These are phyloP conservation scores for Pongo pygmaeus DNA, from an alignment of 2,113 vertebrate species.

Conservation along the genomic window DNA sequence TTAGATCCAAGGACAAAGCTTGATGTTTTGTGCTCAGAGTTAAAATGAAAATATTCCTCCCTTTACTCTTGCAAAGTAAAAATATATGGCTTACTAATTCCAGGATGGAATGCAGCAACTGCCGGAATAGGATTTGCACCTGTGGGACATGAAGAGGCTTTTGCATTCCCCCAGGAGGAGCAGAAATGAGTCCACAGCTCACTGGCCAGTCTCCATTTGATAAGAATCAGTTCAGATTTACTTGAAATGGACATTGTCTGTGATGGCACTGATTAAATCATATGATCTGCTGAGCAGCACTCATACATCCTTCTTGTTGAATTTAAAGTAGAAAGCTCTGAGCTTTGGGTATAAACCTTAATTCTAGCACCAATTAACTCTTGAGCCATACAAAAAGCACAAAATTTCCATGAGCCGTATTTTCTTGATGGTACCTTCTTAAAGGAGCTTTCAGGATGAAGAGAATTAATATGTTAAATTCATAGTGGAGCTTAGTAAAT, in stretches of 20 bases:
- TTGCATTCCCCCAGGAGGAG: neutral
- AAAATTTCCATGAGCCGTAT: neutral
- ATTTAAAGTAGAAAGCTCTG: neutral
- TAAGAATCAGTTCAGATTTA: slow-evolving; percentile 27
- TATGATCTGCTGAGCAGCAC: neutral
- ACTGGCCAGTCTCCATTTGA: neutral
- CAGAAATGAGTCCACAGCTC: neutral
- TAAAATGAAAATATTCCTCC: slow-evolving; percentile 53
- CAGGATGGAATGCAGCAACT: neutral
- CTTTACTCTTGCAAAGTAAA: slow-evolving; percentile 19
- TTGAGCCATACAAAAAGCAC: neutral
- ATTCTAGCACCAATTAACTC: neutral
- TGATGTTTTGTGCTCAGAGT: slow-evolving; percentile 49
- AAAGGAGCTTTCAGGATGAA: neutral
- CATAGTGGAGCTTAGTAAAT: neutral
- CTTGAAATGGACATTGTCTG: neutral
- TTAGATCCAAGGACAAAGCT: slow-evolving; percentile 37
- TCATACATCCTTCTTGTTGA: neutral
- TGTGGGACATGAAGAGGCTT: neutral
- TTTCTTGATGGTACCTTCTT: slow-evolving; percentile 14
- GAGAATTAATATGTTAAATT: neutral
- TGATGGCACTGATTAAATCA: neutral
- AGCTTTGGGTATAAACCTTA: neutral
- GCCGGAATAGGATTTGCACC: neutral
- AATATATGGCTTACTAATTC: neutral